A percentile compares a stretch with the other conserved stretches of the same genome.
Conservation (phyloP, 2,797 vertebrate genomes). For the Cebuella pygmaea region DNA sequence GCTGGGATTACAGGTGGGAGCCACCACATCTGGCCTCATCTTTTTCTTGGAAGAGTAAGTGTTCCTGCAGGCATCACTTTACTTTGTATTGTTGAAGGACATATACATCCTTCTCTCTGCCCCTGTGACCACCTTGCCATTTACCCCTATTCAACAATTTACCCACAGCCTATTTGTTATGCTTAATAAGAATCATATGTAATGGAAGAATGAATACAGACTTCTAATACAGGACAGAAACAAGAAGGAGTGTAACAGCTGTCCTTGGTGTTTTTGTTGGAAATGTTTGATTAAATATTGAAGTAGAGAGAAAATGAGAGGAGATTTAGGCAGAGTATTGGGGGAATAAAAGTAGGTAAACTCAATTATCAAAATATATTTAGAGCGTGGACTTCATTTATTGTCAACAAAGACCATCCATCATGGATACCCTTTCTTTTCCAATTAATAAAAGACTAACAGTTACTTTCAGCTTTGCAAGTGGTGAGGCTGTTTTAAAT, state of each 20-base stretch:
- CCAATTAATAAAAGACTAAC: background rate
- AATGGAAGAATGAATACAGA: background rate
- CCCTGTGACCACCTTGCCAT: background rate
- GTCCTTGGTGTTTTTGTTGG: background rate
- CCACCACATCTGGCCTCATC: no score
- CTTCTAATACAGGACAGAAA: background rate
- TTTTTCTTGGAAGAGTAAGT: background rate
- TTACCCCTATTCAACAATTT: background rate
- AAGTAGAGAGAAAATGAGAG: background rate
- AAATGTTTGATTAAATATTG: background rate
- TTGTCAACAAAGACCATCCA: background rate
- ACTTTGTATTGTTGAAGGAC: background rate
- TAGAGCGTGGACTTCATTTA: background rate
- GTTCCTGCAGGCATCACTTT: background rate
- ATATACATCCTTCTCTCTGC: background rate
- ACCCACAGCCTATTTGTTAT: background rate
- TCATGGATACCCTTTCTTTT: background rate
- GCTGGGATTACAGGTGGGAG: no score
- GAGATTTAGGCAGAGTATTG: background rate
- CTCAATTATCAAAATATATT: background rate
- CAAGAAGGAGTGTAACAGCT: background rate
- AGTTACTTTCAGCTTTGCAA: background rate
- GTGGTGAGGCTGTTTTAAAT: background rate
- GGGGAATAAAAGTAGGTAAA: background rate
- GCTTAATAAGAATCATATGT: background rate